Conservation (phyloP, 2,797 vertebrate species). For the Silurus lanzhouensis region DNA sequence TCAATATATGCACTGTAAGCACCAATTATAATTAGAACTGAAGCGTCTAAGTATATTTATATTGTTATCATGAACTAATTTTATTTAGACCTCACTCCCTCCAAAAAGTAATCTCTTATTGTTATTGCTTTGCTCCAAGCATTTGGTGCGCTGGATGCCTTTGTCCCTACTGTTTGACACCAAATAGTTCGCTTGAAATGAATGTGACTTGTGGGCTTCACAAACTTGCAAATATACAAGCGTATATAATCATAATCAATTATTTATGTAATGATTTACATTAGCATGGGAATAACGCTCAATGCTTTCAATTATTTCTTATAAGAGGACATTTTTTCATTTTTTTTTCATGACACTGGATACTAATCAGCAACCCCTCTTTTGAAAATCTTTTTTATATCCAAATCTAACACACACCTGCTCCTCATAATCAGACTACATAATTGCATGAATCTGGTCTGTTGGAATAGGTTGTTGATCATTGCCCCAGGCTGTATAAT, state of each 20-base stretch:
- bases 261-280: background rate
- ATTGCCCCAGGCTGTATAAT: slow-evolving; percentile 3
- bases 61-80: slow-evolving; percentile 8
- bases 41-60: slow-evolving; percentile 5
- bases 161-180: background rate
- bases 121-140: slow-evolving; percentile 24
- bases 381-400: slow-evolving; percentile 13
- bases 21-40: slow-evolving; percentile 2
- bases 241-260: slow-evolving; percentile 4
- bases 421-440: slow-evolving; percentile 8
- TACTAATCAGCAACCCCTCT: background rate
- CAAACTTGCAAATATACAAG: background rate
- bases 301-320: background rate
- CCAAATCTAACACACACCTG: slow-evolving; percentile 35
- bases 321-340: background rate
- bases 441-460: slow-evolving; percentile 1
- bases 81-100: slow-evolving; percentile 19
- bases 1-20: background rate
- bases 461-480: slow-evolving; percentile 3
- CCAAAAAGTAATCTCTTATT: slow-evolving; percentile 19
- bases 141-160: slow-evolving; percentile 6
- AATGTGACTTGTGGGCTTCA: background rate
- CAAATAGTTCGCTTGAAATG: background rate
- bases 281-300: background rate
- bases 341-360: background rate